phyloP scores from a whole-genome alignment of 2,888 invertebrate genomes.

The Drosophila flavopinicola region DNA sequence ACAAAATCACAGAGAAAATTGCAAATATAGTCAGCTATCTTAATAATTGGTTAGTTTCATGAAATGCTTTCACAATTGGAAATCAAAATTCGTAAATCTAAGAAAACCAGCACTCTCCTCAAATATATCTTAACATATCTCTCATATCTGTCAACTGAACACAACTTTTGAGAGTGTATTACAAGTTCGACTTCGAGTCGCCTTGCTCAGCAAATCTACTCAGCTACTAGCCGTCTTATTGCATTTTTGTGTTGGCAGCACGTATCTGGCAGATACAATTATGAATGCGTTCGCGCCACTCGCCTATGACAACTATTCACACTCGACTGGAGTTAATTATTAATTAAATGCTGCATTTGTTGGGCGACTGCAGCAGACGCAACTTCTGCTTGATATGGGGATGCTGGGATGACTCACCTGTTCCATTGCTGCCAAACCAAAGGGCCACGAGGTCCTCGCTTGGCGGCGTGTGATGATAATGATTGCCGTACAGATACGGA shows the following conservation, averaged over 20 bases:
- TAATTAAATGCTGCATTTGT: constrained; percentile 59
- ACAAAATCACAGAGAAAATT: too few species aligned
- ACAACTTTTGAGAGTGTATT: constrained; percentile 7
- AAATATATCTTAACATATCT: too few species aligned
- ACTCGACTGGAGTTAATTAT: constrained; percentile 61
- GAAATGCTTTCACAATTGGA: too few species aligned
- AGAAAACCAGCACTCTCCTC: too few species aligned
- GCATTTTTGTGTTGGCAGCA: constrained; percentile 13
- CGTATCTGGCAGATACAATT: constrained; percentile 29
- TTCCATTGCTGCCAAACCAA: constrained; percentile 88
- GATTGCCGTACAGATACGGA: constrained; percentile 84
- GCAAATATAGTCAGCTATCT: too few species aligned
- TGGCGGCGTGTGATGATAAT: constrained; percentile 86
- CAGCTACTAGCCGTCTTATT: not conserved
- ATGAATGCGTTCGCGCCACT: constrained; percentile 31
- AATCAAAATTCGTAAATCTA: too few species aligned
- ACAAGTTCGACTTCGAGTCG: not conserved
- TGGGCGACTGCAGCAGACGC: constrained; percentile 3
- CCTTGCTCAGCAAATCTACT: not conserved
- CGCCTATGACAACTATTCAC: constrained; percentile 61
- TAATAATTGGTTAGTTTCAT: too few species aligned
- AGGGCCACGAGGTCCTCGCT: constrained; percentile 91
- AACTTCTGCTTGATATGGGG: not conserved
- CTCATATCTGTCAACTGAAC: too few species aligned
- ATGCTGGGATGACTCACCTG: constrained; percentile 85